Evolutionary conservation across 2,113 vertebrate genomes (phyloP).

Genomic region (Stegastes partitus): DNA sequence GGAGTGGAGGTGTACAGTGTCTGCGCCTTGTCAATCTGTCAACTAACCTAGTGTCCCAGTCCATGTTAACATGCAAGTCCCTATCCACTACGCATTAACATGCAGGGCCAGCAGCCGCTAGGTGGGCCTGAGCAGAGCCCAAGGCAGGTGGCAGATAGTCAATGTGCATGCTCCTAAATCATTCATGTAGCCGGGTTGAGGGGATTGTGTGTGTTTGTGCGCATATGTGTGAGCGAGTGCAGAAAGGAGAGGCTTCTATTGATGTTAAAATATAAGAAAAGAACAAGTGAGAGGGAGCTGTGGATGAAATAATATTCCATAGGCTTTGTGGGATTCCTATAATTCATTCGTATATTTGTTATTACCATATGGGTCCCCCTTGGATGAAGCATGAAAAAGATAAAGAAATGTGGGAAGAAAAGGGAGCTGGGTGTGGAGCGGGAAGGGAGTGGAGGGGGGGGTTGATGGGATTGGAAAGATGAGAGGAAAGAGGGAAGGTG

Average conservation of each 20-base stretch:
- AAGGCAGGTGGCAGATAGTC: conserved; percentile 85
- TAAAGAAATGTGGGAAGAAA: conserved; percentile 16
- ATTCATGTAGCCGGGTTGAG: conserved; percentile 79
- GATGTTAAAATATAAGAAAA: conserved; percentile 49
- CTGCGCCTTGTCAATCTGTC: conserved; percentile 66
- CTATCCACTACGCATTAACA: conserved; percentile 75
- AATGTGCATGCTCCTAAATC: conserved; percentile 83
- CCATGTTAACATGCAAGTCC: conserved; percentile 82
- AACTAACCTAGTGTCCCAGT: conserved; percentile 57
- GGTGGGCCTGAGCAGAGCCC: conserved; percentile 79
- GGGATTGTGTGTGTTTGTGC: conserved; percentile 53
- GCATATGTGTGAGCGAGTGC: conserved; percentile 32
- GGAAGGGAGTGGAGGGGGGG: conserved; percentile 14
- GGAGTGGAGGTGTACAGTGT: conserved; percentile 48
- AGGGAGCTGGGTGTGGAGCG: not conserved
- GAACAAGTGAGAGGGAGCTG: conserved; percentile 33
- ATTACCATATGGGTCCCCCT: conserved; percentile 5
- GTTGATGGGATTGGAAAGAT: conserved; percentile 50
- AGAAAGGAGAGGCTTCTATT: conserved; percentile 42
- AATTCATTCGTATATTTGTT: conserved; percentile 49
- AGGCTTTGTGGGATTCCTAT: conserved; percentile 40
- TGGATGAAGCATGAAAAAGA: conserved; percentile 1
- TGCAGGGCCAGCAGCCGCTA: conserved; percentile 79
- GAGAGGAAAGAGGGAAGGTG: conserved; percentile 67
- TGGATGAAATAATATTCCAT: conserved; percentile 25